Evolutionary conservation across 2,113 vertebrate species (phyloP), one percentile per base, ranked within the genome.

Genomic region (Alethe diademata): DNA sequence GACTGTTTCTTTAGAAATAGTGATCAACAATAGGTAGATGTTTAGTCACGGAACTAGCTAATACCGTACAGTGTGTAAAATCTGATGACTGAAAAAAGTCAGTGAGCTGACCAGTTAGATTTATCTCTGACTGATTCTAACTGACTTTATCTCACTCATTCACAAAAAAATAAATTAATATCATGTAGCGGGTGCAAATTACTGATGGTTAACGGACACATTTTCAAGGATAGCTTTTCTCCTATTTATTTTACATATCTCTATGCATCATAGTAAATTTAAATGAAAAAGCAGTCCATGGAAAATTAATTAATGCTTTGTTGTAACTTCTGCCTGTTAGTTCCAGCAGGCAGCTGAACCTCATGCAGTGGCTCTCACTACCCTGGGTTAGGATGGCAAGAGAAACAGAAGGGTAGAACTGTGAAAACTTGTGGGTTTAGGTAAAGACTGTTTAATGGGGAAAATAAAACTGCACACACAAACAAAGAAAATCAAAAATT

Each of bases 301-400:
- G 10, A 54, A 64, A 56, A 72, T 81, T 53, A 50, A 35, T 76
- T 47, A 43, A 23, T 65, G 47, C 14, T 57, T 33, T 36, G 31
- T 65, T 79, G 24, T 14, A 28, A 19, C 12, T 75, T 35, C 56
- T 51, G 4, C 2, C 0, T 28, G 23, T 40, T 92, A 73, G 43
- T 40, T 16, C 26, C 53, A 53, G 8, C 42, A 22, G 13, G 53
- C 2, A 6, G 26, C 61, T 74, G 28, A 71, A 29, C 19, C 17
- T 33, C 17, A 36, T 2, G 2, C 15, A 42, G 25, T 20, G 3
- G 0, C 2, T 42, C 5, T 53, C 6, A 23, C 12, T 4, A 11
- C 11, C 10, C 3, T 5, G 0, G 8, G 7, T 8, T 19, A 9
- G 6, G 29, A 50, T 8, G 19, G 6, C 0, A 2, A 76, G 24